A percentile compares a stretch with the other conserved stretches of the same genome.
These are phyloP conservation scores for Oreortyx pictus DNA, from an alignment of 2,797 vertebrate genomes.

Conservation along the genomic window DNA sequence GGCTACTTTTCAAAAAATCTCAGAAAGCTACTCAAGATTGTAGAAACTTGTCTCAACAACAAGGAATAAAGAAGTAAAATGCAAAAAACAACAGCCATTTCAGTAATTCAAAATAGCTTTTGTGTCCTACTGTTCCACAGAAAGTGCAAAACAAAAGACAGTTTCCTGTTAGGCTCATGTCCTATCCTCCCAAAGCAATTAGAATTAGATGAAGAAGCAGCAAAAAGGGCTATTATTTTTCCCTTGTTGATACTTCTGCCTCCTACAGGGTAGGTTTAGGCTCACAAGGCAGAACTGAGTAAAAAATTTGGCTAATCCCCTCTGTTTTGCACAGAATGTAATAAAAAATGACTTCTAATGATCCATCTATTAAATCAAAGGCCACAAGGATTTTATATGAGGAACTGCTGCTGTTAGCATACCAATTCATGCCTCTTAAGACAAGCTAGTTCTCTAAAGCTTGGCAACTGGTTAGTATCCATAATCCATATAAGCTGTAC, in stretches of 20 bases:
- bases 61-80: background rate
- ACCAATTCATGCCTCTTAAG: background rate
- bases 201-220: background rate
- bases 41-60: background rate
- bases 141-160: background rate
- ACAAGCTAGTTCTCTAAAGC: background rate
- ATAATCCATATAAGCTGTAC: background rate
- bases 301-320: constrained; percentile 11
- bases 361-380: background rate
- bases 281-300: background rate
- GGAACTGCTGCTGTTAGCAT: background rate
- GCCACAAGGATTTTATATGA: background rate
- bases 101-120: constrained; percentile 20
- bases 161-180: background rate
- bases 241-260: background rate
- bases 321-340: background rate
- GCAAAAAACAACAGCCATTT: background rate
- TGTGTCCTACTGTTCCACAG: background rate
- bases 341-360: background rate
- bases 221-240: background rate
- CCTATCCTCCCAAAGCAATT: background rate
- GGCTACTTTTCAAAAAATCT: background rate
- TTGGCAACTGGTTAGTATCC: background rate
- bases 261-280: background rate
- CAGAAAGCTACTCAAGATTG: background rate